Percentiles rank a stretch among this genome's conserved stretches.
These are phyloP conservation scores for Hydropsyche betteni DNA, from an alignment of 2,888 invertebrate species.

Conservation along the genomic window DNA sequence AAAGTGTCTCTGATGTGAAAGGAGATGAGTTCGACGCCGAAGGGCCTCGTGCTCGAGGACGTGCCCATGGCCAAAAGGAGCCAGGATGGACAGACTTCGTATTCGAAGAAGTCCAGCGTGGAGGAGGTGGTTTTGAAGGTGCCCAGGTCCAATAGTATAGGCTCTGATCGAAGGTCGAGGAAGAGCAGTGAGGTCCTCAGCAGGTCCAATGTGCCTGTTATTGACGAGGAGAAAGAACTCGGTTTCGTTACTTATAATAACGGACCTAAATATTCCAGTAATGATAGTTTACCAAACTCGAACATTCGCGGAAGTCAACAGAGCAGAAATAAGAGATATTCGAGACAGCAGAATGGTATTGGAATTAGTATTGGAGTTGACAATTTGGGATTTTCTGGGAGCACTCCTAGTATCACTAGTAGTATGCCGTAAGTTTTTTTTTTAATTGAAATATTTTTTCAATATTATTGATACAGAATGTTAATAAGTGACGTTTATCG, in stretches of 20 bases:
- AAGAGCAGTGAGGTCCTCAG: background rate
- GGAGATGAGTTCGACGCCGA: background rate
- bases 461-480: no score
- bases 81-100: background rate
- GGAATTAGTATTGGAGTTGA: conserved; percentile 16
- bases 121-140: conserved; percentile 12
- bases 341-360: background rate
- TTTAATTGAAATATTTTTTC: no score
- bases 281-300: conserved; percentile 3
- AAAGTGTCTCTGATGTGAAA: background rate
- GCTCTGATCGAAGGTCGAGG: background rate
- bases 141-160: background rate
- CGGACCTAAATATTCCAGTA: conserved; percentile 40
- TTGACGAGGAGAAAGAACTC: conserved; percentile 39
- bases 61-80: background rate
- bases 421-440: conserved; percentile 34
- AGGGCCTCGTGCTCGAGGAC: background rate
- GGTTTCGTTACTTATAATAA: background rate
- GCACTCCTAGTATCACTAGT: conserved; percentile 31
- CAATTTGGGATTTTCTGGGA: conserved; percentile 41
- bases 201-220: conserved; percentile 32
- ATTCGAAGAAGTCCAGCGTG: background rate
- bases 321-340: conserved; percentile 11
- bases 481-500: no score
- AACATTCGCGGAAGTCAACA: conserved; percentile 37